Base-by-base conservation (phyloP, 2,113 vertebrate species). In the Manacus vitellinus region DNA sequence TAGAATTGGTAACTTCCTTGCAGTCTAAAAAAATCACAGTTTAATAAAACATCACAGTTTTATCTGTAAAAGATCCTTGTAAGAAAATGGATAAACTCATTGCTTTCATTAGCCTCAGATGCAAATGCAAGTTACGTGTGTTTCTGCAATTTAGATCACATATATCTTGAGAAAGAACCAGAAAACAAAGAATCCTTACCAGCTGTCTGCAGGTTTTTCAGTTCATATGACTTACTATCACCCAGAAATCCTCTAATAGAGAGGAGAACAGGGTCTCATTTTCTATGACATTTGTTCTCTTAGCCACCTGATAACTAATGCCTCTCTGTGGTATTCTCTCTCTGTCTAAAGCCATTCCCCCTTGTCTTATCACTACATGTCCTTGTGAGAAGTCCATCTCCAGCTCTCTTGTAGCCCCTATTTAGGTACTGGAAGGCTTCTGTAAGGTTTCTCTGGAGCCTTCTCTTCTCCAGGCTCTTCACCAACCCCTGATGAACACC, bases 271-370 rank as follows among this genome's bases (percentile, higher is more conserved):
- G 41, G 17, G 24, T 43, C 37, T 28, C 70, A 28, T 31, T 49
- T 12, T 62, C 63, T 47, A 33, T 30, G 44, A 58, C 35, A 70
- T 28, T 31, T 83, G 9, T 20, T 65, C 8, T 44, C 28, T 54
- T 17, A 54, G 37, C 10, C 31, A 46, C 39, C 28, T 62, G 67
- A 51, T 8, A 27, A 41, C 21, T 17, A 27, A 27, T 27, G 22
- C 35, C 55, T n/a, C 20, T 66, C 4, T 46, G 21, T 4, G 4
- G 14, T 31, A 58, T 18, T 17, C 8, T 67, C 3, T 15, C 16
- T 16, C 27, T 22, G 16, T 31, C 35, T 31, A 66, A 51, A 59
- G 37, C n/a, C 10, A 67, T 0, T 0, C 1, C 8, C 20, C 10
- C 23, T 30, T 37, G 23, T 44, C 18, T 52, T 58, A 5, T 66